phyloP scores from a whole-genome alignment of 1,140 invertebrate species.

The Cyclina sinensis region DNA sequence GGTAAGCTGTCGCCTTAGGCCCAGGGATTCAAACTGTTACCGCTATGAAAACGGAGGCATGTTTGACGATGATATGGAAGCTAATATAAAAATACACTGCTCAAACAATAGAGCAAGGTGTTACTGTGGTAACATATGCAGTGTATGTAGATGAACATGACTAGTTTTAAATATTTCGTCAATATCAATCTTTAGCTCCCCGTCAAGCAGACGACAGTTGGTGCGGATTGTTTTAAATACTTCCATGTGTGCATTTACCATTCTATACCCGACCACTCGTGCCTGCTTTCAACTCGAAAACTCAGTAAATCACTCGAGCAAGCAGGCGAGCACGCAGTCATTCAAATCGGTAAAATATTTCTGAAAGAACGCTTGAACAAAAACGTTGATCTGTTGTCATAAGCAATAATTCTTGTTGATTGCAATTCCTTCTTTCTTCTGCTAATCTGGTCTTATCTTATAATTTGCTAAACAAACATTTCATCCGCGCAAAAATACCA shows the following conservation, averaged over 20 bases:
- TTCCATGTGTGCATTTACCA: too few species aligned
- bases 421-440: not conserved
- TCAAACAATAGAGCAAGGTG: not conserved
- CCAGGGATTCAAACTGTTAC: not conserved
- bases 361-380: too few species aligned
- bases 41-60: not conserved
- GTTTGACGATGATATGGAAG: not conserved
- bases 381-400: not conserved
- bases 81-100: not conserved
- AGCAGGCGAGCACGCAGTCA: too few species aligned
- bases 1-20: not conserved
- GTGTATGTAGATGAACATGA: not conserved
- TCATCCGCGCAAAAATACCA: not conserved
- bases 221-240: too few species aligned
- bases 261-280: too few species aligned
- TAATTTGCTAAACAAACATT: slow-evolving; percentile 52
- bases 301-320: too few species aligned
- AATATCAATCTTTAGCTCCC: not conserved
- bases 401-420: slow-evolving; percentile 9
- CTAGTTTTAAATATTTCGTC: too few species aligned
- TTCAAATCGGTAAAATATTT: too few species aligned
- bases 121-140: slow-evolving; percentile 14
- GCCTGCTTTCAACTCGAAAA: too few species aligned
- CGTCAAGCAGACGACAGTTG: not conserved
- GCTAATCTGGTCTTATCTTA: not conserved